A percentile compares a stretch with the other conserved stretches of the same genome.
These are phyloP conservation scores for Notiomystis cincta DNA, from an alignment of 2,113 vertebrate species.

Conservation along the genomic window DNA sequence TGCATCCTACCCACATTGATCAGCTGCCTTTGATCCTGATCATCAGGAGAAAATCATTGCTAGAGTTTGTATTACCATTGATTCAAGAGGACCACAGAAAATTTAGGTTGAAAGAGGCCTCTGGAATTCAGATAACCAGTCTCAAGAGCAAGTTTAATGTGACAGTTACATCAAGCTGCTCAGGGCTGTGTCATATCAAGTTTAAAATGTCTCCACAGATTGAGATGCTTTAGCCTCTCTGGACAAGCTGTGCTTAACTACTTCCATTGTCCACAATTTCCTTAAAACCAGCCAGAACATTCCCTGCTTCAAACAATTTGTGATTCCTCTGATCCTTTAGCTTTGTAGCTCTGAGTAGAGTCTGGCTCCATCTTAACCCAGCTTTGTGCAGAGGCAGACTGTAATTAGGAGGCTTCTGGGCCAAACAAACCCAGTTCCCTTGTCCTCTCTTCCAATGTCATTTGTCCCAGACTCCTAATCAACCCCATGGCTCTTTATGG, in stretches of 20 bases:
- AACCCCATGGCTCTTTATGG: background rate
- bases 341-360: background rate
- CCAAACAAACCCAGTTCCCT: background rate
- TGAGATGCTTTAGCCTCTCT: background rate
- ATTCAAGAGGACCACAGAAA: background rate
- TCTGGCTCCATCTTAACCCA: background rate
- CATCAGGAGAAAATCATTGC: background rate
- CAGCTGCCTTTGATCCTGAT: background rate
- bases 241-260: background rate
- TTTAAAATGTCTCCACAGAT: background rate
- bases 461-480: background rate
- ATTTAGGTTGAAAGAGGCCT: rapidly evolving
- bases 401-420: background rate
- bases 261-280: background rate
- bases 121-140: background rate
- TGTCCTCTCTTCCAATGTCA: background rate
- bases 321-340: background rate
- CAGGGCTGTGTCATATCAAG: too few species aligned
- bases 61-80: background rate
- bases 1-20: background rate
- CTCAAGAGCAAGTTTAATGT: background rate
- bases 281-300: background rate
- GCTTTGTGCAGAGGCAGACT: background rate
- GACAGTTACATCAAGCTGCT: background rate
- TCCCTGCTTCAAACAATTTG: rapidly evolving